Base-by-base conservation (phyloP, 2,797 vertebrate genomes). In the Potorous gilbertii region DNA sequence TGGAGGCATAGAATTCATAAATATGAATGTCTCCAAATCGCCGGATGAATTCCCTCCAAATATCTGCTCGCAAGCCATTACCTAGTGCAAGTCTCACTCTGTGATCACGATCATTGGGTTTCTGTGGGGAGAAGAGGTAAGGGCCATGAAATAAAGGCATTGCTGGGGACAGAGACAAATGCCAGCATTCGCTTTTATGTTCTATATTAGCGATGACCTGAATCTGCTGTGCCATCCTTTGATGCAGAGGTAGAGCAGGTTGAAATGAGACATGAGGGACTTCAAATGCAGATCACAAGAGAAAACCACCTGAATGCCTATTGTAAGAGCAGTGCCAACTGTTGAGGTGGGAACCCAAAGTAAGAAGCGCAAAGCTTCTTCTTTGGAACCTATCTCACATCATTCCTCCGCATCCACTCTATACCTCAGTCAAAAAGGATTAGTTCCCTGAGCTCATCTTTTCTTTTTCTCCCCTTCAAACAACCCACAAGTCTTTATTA, bases 1-100 rank as follows among this genome's bases (percentile, higher is more conserved):
- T 99, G 0, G 99, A 97, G 27, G 99, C 99, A 10, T 99, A 99
- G 96, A 99, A 99, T 97, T 99, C 99, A 46, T 98, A 98, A 94
- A 99, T 97, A 0, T 29, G 56, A 94, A 99, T 98, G 92, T 99
- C 97, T 54, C 99, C 99, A 96, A 99, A 99, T 89, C 99, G 98
- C 92, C 96, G 94, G 96, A 99, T 92, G 94, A 99, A 99, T 40
- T 99, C 98, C 29, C 89, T 97, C 99, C 99, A 99, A 55, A 99
- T 98, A 62, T 99, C 99, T 3, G 95, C 93, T 87, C 99, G 98
- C 1, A 99, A 92, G 55, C 99, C 99, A 9, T 99, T 99, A 18
- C 99, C 99, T 0, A 99, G 0, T 0, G 99, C 99, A 52, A 99
- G 0, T 91, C 99, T 98, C 8, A 99, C 99, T 95, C 98, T 99